These are phyloP conservation scores for Heliangelus exortis DNA, from an alignment of 2,797 vertebrate genomes.

Conservation along the genomic window DNA sequence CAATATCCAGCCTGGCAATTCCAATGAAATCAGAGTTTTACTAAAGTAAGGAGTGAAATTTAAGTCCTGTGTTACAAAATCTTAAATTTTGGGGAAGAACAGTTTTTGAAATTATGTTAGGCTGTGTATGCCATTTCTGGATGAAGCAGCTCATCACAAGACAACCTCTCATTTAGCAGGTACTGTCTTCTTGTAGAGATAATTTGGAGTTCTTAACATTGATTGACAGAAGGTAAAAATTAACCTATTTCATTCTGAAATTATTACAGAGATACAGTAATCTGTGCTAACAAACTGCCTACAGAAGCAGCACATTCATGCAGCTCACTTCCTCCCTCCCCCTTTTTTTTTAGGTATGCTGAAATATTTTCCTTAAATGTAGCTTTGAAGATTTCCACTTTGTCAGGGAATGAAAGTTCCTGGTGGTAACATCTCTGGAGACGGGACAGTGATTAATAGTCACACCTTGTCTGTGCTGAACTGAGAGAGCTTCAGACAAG, in stretches of 20 bases:
- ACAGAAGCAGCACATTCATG: background rate
- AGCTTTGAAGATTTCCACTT: slow-evolving; percentile 38
- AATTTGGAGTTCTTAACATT: background rate
- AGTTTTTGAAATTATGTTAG: background rate
- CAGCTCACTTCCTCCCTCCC: background rate
- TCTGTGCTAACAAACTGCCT: background rate
- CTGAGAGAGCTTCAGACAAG: background rate
- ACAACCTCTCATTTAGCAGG: background rate
- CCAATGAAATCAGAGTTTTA: background rate
- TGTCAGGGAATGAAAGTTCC: slow-evolving; percentile 9
- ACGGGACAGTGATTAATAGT: slow-evolving; percentile 19
- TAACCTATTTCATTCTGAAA: background rate
- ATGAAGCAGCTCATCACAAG: background rate
- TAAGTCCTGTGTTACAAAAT: background rate
- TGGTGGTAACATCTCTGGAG: slow-evolving; percentile 13
- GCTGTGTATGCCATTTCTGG: background rate
- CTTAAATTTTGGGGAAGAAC: background rate
- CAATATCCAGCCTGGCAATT: background rate
- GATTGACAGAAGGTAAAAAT: background rate
- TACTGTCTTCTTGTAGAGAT: background rate
- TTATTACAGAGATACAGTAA: background rate
- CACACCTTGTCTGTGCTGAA: background rate
- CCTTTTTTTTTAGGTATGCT: background rate
- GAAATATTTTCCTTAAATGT: background rate
- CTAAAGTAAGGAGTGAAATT: background rate